Conservation (phyloP, 2,113 vertebrate species). For the Rynchops niger region DNA sequence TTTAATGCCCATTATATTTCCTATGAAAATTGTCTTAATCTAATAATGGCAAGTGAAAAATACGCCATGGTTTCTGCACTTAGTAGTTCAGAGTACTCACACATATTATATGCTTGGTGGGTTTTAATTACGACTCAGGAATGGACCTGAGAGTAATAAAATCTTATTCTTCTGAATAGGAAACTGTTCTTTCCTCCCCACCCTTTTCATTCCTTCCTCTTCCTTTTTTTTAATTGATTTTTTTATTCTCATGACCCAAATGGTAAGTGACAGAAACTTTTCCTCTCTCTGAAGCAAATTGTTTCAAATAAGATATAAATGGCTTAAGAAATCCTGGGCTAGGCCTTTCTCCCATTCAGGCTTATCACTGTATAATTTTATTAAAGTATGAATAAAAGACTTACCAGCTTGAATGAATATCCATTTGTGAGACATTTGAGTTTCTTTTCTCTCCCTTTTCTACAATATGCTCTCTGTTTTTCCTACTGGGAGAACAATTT, state of each 20-base stretch:
- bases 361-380: neutral
- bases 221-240: neutral
- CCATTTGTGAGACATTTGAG: neutral
- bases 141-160: neutral
- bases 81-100: neutral
- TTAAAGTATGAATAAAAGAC: slow-evolving; percentile 9
- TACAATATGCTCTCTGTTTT: neutral
- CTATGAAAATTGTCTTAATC: neutral
- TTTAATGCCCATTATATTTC: neutral
- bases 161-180: neutral
- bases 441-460: neutral
- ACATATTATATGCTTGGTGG: neutral
- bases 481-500: neutral
- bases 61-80: neutral
- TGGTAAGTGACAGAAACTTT: neutral
- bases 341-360: neutral
- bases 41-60: neutral
- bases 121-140: slow-evolving; percentile 22
- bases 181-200: neutral
- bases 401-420: slow-evolving; percentile 1
- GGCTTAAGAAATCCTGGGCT: neutral
- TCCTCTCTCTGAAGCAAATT: neutral
- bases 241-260: neutral
- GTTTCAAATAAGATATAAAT: slow-evolving; percentile 9
- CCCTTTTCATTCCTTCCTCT: neutral